Conservation (phyloP, 2,888 invertebrate species). For the Tiliacea aurago region DNA sequence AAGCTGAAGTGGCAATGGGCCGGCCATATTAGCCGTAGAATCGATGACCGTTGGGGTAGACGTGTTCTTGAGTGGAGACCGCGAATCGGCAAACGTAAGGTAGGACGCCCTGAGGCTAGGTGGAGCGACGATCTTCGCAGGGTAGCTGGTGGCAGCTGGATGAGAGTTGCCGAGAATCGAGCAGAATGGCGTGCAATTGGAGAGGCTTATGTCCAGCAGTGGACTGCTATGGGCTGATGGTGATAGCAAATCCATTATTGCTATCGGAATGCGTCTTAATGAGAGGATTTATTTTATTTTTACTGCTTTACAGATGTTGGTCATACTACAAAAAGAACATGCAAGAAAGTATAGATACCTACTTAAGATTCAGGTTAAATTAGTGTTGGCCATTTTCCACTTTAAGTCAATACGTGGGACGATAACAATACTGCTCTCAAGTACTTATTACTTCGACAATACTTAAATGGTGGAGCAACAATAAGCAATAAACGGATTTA, state of each 20-base stretch:
- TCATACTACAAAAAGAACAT: neutral
- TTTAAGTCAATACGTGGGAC: constrained; percentile 22
- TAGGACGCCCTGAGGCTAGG: no score
- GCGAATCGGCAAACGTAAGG: no score
- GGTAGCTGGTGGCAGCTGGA: no score
- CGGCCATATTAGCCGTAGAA: no score
- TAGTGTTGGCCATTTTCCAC: constrained; percentile 17
- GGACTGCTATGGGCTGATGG: no score
- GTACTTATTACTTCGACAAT: constrained; percentile 11
- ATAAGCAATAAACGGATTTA: constrained; percentile 26
- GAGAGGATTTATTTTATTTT: neutral
- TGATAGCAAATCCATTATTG: neutral
- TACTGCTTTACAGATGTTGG: neutral
- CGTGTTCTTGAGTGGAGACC: no score
- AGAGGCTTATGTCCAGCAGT: no score
- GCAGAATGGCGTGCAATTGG: no score
- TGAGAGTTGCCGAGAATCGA: no score
- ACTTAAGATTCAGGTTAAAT: constrained; percentile 18
- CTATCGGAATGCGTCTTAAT: neutral
- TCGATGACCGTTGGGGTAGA: no score
- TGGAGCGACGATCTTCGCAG: no score
- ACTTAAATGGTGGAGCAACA: constrained; percentile 32
- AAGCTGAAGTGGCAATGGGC: no score
- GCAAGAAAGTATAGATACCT: neutral
- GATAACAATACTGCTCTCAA: constrained; percentile 40